Evolutionary conservation across 2,888 invertebrate genomes (phyloP), one percentile per base, ranked within the genome.

Genomic region (Drosophila paramelanica): DNA sequence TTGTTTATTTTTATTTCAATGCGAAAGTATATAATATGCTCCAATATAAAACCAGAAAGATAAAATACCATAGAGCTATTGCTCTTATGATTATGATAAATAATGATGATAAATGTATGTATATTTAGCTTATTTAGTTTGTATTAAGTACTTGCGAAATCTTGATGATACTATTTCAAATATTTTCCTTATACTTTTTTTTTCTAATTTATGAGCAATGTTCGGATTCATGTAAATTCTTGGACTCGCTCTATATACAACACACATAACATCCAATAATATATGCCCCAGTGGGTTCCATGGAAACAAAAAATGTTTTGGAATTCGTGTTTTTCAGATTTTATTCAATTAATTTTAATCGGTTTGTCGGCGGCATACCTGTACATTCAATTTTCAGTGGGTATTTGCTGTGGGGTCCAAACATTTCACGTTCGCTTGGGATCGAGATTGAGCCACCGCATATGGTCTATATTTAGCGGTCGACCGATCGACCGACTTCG

Each of bases 211-310:
- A 75, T 71, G 77, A 79, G 73, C 66, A 76, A 51, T 67, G 52
- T 73, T 57, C 66, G 39, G 38, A 43, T 67, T 53, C 49, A 67
- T 66, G 65, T 66, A 58, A 50, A n/a, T 17, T 8, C 17, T 49
- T 50, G 67, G 49, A 77, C 60, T 79, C 62, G 79, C 79, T 79
- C 67, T 58, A 85, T 73, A 76, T 68, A 72, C 71, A 76, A 77
- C 49, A 70, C 47, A 57, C 38, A 47, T 58, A 73, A 88, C 81
- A 89, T 85, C 76, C 82, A 83, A 87, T 88, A 88, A 88, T 88
- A 89, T 82, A 83, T 79, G 81, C 90, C 89, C 89, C 71, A 78
- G 90, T 85, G 85, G 85, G 90, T 85, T 85, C 90, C 85, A 85
- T 89, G 75, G 70, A 89, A 89, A 77, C 68, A 70, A 82, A 52